Percentiles rank a stretch among this genome's conserved stretches.
These are phyloP conservation scores for Amphimallon solstitiale DNA, from an alignment of 2,888 invertebrate genomes.

Conservation along the genomic window DNA sequence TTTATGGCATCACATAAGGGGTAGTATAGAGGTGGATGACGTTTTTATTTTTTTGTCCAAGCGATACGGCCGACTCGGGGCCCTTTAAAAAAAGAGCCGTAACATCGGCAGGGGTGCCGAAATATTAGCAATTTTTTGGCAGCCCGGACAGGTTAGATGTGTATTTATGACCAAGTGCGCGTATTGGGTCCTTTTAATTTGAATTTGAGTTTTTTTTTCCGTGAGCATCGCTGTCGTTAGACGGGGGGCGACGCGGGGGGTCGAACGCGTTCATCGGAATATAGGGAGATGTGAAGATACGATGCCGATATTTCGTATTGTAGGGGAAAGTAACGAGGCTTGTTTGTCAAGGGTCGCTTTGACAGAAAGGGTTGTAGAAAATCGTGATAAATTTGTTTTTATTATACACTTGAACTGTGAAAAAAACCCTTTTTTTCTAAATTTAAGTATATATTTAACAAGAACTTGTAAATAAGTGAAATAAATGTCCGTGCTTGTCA, in stretches of 20 bases:
- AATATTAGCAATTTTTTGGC: constrained; percentile 31
- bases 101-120: background rate
- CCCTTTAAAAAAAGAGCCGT: constrained; percentile 17
- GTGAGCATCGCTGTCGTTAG: constrained; percentile 22
- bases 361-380: no score
- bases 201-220: constrained; percentile 28
- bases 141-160: constrained; percentile 27
- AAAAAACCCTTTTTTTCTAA: no score
- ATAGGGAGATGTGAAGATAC: constrained; percentile 21
- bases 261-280: constrained; percentile 1
- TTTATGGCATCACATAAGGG: background rate
- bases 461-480: no score
- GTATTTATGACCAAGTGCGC: constrained; percentile 23
- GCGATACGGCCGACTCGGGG: background rate
- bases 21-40: background rate
- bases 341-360: background rate
- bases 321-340: constrained; percentile 3
- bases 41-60: constrained; percentile 17
- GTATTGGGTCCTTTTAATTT: constrained; percentile 31
- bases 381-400: no score
- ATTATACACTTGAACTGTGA: no score
- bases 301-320: constrained; percentile 28
- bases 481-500: no score
- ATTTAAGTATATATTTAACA: no score
- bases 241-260: background rate